Evolutionary conservation across 1,140 invertebrate genomes (phyloP), one percentile per base, ranked within the genome.

Genomic region (Polypedilum vanderplanki): DNA sequence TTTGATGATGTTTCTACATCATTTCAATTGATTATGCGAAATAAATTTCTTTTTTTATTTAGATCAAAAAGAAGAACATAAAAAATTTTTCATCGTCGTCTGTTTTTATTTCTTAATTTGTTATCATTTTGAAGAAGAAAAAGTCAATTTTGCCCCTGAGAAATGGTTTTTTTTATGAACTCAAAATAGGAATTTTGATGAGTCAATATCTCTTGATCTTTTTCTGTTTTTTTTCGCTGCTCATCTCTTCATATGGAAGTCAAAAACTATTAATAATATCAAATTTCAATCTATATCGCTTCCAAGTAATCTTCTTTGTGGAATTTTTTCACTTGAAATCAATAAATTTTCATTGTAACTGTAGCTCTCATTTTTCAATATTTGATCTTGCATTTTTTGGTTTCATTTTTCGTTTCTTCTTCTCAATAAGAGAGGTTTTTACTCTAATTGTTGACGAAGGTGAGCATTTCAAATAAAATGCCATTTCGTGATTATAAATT

Each of bases 391-490:
- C 46, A 57, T 57, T 57, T 33, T 33, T 33, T 57, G 1, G 15
- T 57, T 57, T 57, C 12, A 57, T n/a, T n/a, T n/a, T 33, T 33
- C 24, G 24, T 57, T 57, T 57, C 15, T 46, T 57, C 15, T 46
- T n/a, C 15, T n/a, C 46, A 57, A 57, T n/a, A n/a, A n/a, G n/a
- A n/a, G n/a, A n/a, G n/a, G n/a, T n/a, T n/a, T n/a, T n/a, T n/a
- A n/a, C 7, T 57, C n/a, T 57, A 57, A 57, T 57, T 57, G 46
- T n/a, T 57, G 12, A 12, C n/a, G 46, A 57, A 57, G 10, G 46
- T 57, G n/a, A 57, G 46, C 46, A 57, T n/a, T 57, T 57, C 46
- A 57, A 57, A 57, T 57, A 57, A 57, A 57, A 57, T n/a, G 46
- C 12, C 46, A n/a, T 57, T 57, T 57, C 46, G 46, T 57, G 46